Conservation (phyloP, 2,888 invertebrate species). For the Prosapia bicincta region DNA sequence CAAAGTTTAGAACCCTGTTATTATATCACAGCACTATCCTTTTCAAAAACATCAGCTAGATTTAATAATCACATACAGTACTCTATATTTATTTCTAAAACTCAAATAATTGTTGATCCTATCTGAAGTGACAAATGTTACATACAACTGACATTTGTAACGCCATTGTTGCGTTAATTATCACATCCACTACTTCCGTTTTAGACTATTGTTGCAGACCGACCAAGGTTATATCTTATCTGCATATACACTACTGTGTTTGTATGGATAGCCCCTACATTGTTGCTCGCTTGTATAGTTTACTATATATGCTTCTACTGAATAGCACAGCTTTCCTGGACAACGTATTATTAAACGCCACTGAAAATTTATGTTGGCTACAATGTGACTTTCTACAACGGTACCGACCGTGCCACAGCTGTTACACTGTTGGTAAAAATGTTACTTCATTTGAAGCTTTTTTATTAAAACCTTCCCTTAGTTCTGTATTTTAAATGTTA, state of each 20-base stretch:
- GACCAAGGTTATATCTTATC: background rate
- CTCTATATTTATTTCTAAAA: background rate
- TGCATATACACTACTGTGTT: background rate
- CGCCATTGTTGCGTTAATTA: background rate
- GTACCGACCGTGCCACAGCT: too few relatives aligned
- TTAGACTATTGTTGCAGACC: background rate
- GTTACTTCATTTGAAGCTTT: too few relatives aligned
- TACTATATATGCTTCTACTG: background rate
- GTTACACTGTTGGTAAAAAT: too few relatives aligned
- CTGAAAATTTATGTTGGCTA: too few relatives aligned
- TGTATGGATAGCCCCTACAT: background rate
- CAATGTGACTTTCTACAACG: too few relatives aligned
- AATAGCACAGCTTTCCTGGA: background rate
- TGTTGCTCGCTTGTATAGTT: background rate
- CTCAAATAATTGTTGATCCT: background rate
- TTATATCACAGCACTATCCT: background rate
- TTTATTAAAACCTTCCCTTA: too few relatives aligned
- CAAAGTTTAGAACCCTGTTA: background rate
- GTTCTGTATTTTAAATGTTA: too few relatives aligned
- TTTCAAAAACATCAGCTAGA: background rate
- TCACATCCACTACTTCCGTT: background rate
- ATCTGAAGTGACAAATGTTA: slow-evolving; percentile 2
- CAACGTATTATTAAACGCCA: background rate
- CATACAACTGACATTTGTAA: background rate
- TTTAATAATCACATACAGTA: background rate